phyloP scores from a whole-genome alignment of 2,888 invertebrate genomes.

The Sphinx pinastri region DNA sequence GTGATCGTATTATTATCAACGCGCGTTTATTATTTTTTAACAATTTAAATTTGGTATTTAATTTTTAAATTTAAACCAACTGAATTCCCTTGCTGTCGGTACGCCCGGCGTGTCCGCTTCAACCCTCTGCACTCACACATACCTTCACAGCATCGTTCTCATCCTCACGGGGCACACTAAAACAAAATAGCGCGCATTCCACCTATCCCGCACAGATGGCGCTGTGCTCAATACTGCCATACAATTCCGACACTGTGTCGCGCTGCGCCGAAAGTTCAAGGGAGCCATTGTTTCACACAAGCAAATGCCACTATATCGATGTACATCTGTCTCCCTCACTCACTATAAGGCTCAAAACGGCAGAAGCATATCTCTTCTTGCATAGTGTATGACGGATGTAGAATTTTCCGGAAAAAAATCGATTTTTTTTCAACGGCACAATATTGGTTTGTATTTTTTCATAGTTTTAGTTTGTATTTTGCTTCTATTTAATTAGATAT shows the following conservation, averaged over 20 bases:
- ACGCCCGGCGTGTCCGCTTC: constrained; percentile 67
- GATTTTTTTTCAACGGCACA: constrained; percentile 35
- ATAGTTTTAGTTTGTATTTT: constrained; percentile 29
- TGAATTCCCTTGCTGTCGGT: constrained; percentile 51
- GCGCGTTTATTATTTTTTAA: too few relatives aligned
- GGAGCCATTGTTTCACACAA: constrained; percentile 50
- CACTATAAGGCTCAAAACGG: constrained; percentile 37
- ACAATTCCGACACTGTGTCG: constrained; percentile 44
- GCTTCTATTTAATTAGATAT: constrained; percentile 17
- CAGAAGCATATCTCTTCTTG: constrained; percentile 38
- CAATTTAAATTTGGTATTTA: not conserved
- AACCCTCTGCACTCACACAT: constrained; percentile 64
- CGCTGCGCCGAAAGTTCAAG: constrained; percentile 36
- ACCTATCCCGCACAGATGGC: constrained; percentile 52
- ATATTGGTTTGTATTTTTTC: constrained; percentile 37
- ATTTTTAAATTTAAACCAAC: constrained; percentile 13
- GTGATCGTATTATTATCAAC: too few relatives aligned
- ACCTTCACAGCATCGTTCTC: constrained; percentile 34
- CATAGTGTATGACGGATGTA: constrained; percentile 49
- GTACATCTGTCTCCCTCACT: constrained; percentile 39
- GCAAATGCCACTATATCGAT: constrained; percentile 47
- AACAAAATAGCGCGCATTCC: constrained; percentile 40
- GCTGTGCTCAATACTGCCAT: constrained; percentile 34
- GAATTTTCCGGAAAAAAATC: constrained; percentile 47
- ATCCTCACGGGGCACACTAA: constrained; percentile 43